Conservation (phyloP, 2,113 vertebrate genomes). For the Microtus montanus region DNA sequence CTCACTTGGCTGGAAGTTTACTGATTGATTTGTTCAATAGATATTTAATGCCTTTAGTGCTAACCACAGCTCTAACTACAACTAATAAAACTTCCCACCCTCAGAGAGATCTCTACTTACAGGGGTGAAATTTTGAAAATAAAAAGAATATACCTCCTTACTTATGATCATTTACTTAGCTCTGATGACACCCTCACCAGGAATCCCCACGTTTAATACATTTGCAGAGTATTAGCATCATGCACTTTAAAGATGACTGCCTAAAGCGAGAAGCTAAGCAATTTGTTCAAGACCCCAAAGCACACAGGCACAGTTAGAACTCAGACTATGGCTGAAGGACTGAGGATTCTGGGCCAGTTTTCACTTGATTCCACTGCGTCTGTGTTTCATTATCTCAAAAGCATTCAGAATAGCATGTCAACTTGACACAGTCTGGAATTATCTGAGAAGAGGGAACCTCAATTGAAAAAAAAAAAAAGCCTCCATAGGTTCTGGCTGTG, state of each 20-base stretch:
- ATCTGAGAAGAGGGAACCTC: background rate
- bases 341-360: background rate
- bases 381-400: background rate
- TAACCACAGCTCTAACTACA: background rate
- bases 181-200: background rate
- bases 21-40: conserved; percentile 3
- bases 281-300: background rate
- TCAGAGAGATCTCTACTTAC: background rate
- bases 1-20: background rate
- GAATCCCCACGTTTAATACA: background rate
- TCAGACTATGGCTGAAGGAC: background rate
- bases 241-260: background rate
- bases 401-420: background rate
- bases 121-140: background rate
- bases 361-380: background rate
- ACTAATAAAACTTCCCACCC: background rate
- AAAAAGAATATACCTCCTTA: background rate
- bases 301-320: background rate
- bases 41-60: background rate
- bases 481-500: background rate
- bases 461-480: background rate
- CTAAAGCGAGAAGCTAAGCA: background rate
- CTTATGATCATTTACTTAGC: background rate
- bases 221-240: background rate
- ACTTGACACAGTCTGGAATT: background rate